Conservation (phyloP, 2,113 vertebrate genomes). For the Thunnus thynnus region DNA sequence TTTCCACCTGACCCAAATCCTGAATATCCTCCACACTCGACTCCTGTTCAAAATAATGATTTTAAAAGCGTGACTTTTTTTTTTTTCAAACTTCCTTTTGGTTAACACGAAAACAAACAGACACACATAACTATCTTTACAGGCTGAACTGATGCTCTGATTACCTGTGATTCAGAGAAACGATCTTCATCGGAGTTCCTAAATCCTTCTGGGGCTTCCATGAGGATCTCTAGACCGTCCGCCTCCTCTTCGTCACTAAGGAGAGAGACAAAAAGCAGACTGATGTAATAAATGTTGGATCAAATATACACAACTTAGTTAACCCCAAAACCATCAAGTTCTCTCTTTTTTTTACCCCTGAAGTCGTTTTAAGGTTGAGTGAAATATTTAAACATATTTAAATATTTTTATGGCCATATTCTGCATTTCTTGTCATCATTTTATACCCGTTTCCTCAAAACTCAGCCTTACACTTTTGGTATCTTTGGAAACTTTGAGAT, state of each 20-base stretch:
- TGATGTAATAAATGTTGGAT: background rate
- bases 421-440: too few relatives aligned
- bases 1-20: conserved; percentile 65
- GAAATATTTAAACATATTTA: background rate
- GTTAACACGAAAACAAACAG: background rate
- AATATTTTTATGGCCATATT: too few relatives aligned
- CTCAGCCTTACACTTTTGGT: too few relatives aligned
- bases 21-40: conserved; percentile 62
- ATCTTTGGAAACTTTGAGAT: too few relatives aligned
- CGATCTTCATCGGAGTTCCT: conserved; percentile 81
- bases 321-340: background rate
- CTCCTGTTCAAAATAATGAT: conserved; percentile 49
- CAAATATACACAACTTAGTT: background rate
- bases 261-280: conserved; percentile 9
- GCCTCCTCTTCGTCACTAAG: conserved; percentile 67
- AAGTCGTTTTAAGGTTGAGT: background rate
- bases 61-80: background rate
- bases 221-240: conserved; percentile 71
- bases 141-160: too few relatives aligned
- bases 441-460: too few relatives aligned
- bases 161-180: conserved; percentile 79
- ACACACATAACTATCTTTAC: background rate
- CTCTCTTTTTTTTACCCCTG: background rate
- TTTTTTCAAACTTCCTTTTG: background rate
- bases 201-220: conserved; percentile 83